Conservation (phyloP, 2,888 invertebrate species). For the Pandemis cinnamomeana region DNA sequence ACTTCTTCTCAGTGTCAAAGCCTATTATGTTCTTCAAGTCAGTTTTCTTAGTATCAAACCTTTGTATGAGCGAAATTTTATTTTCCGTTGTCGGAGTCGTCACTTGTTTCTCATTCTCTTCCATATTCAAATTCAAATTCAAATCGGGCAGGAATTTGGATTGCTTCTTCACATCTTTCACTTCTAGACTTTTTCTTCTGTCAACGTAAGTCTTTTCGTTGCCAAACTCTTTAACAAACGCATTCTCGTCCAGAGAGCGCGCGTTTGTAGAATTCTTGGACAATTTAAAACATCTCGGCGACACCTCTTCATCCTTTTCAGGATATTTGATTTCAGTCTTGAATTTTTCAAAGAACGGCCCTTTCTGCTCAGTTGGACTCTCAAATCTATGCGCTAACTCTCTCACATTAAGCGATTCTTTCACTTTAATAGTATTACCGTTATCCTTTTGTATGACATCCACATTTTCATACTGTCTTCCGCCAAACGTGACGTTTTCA, state of each 20-base stretch:
- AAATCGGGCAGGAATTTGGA: constrained; percentile 81
- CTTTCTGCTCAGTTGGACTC: constrained; percentile 85
- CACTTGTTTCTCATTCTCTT: constrained; percentile 58
- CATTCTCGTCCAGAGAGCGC: constrained; percentile 89
- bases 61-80: constrained; percentile 85
- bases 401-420: constrained; percentile 79
- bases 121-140: constrained; percentile 73
- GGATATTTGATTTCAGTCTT: constrained; percentile 75
- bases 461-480: constrained; percentile 68
- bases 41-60: constrained; percentile 66
- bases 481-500: constrained; percentile 66
- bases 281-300: constrained; percentile 84
- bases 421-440: constrained; percentile 64
- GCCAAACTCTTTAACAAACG: constrained; percentile 88
- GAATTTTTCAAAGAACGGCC: constrained; percentile 83
- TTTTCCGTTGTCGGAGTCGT: constrained; percentile 86
- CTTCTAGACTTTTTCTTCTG: constrained; percentile 87
- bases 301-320: constrained; percentile 73
- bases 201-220: constrained; percentile 60
- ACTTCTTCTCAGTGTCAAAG: constrained; percentile 82
- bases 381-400: constrained; percentile 87
- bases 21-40: constrained; percentile 70
- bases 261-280: constrained; percentile 87
- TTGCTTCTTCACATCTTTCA: constrained; percentile 84
- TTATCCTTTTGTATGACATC: constrained; percentile 69